A percentile compares a stretch with the other conserved stretches of the same genome.
Evolutionary conservation across 2,113 vertebrate genomes (phyloP).

Genomic region (Nasalis larvatus): DNA sequence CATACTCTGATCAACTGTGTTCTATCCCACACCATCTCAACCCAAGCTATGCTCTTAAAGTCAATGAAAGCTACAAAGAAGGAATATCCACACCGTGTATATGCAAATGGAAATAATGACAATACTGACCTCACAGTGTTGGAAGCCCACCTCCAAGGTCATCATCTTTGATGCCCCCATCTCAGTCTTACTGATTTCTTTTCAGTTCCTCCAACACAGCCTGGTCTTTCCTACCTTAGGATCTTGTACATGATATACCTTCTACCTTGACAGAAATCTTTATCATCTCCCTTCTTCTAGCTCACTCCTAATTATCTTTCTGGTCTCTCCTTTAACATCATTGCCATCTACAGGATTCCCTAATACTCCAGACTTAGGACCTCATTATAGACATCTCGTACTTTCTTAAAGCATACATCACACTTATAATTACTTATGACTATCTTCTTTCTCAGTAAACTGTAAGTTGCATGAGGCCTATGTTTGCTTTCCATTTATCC

Average conservation of each 20-base stretch:
- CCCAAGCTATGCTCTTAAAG: background rate
- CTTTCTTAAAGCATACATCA: background rate
- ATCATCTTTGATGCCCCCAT: background rate
- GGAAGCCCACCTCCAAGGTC: background rate
- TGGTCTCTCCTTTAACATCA: background rate
- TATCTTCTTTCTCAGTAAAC: slow-evolving; percentile 23
- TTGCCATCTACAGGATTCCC: background rate
- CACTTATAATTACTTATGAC: background rate
- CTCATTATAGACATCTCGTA: background rate
- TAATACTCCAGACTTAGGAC: background rate
- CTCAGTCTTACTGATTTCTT: background rate
- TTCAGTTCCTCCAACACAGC: background rate
- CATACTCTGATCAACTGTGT: background rate
- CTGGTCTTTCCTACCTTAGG: background rate
- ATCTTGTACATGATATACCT: background rate
- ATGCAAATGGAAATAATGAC: background rate
- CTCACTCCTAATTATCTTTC: background rate
- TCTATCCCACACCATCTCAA: background rate
- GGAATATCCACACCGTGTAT: background rate
- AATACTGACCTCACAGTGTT: background rate
- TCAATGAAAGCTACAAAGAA: background rate
- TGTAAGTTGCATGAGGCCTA: background rate
- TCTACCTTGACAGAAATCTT: background rate
- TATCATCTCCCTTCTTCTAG: background rate
- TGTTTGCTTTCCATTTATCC: background rate